phyloP scores from a whole-genome alignment of 2,113 vertebrate genomes.

The Thermophis baileyi region DNA sequence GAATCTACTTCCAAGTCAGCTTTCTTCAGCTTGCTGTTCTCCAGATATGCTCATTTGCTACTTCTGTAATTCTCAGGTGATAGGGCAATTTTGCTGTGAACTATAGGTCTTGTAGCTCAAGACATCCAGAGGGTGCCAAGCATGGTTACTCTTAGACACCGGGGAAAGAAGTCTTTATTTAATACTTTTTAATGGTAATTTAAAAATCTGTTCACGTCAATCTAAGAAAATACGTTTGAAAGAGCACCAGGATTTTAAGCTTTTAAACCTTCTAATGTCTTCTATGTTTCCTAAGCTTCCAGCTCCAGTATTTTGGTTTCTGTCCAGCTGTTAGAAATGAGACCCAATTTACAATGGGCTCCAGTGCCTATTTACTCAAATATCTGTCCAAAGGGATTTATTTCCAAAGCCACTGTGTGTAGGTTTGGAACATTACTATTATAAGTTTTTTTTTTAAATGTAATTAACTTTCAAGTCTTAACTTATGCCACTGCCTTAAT shows the following conservation, averaged over 20 bases:
- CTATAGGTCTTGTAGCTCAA: neutral
- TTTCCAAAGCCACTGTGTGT: neutral
- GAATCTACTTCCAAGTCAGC: neutral
- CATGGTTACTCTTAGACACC: neutral
- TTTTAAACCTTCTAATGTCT: neutral
- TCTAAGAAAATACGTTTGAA: neutral
- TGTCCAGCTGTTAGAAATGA: neutral
- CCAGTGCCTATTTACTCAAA: neutral
- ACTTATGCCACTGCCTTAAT: neutral
- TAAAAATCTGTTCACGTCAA: neutral
- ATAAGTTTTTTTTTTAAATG: neutral
- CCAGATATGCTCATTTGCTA: neutral
- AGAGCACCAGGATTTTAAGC: neutral
- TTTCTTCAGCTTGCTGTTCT: neutral
- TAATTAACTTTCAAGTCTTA: neutral
- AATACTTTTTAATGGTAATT: neutral
- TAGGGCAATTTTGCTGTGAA: neutral
- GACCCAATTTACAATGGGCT: neutral
- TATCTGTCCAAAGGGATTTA: neutral
- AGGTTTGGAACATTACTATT: neutral
- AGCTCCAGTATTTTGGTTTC: neutral
- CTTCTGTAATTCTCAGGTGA: neutral
- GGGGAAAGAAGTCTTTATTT: neutral
- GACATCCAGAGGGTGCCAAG: neutral
- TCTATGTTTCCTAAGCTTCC: neutral